phyloP scores from a whole-genome alignment of 2,888 invertebrate genomes.

The Cylloceria caligata region DNA sequence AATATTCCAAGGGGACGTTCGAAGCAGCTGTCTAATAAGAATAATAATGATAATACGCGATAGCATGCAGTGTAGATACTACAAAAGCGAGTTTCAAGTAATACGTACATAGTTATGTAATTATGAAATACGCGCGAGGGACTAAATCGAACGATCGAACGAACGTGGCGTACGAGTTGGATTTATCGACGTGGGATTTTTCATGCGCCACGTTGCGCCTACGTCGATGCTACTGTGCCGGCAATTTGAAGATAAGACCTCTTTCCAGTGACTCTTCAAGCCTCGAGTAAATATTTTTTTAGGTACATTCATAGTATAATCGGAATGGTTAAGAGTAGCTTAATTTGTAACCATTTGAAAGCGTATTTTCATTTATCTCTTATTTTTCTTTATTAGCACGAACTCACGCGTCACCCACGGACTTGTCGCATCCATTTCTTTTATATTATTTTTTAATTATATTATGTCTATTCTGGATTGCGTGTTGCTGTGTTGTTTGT shows the following conservation, averaged over 20 bases:
- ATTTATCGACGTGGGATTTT: conserved; percentile 42
- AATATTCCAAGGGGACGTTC: not conserved
- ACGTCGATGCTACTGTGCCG: not conserved
- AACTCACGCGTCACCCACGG: too few relatives aligned
- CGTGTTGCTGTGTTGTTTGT: too few relatives aligned
- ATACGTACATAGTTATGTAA: conserved; percentile 35
- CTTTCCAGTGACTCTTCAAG: not conserved
- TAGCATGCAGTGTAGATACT: not conserved
- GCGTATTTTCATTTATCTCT: not conserved
- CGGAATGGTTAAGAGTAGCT: not conserved
- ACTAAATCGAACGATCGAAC: conserved; percentile 28
- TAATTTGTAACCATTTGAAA: not conserved
- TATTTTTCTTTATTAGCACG: conserved; percentile 1
- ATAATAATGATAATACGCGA: conserved; percentile 11
- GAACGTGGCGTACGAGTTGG: not conserved
- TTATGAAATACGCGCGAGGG: conserved; percentile 11
- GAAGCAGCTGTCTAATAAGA: not conserved
- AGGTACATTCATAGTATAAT: conserved; percentile 4
- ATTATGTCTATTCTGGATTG: too few relatives aligned
- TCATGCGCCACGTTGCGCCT: conserved; percentile 42
- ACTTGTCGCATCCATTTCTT: too few relatives aligned
- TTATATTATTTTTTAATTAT: not conserved
- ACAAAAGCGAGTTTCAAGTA: not conserved
- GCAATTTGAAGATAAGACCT: conserved; percentile 25
- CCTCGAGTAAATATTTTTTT: not conserved